phyloP scores from a whole-genome alignment of 2,113 vertebrate genomes.

The Pyrgilauda ruficollis region DNA sequence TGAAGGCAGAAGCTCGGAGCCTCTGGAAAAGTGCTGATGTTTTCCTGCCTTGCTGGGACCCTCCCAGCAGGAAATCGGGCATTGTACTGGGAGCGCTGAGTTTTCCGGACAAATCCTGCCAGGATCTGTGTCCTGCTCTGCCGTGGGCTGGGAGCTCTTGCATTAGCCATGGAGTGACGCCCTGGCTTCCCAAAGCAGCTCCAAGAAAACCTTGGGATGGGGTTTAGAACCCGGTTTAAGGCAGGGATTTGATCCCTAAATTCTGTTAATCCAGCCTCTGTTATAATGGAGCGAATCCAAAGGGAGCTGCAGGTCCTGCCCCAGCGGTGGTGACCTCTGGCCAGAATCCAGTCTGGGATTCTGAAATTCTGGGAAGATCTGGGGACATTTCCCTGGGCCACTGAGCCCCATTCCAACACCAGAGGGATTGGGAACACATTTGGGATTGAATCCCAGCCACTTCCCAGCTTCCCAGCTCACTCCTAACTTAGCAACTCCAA shows the following conservation, averaged over 20 bases:
- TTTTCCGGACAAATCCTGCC: neutral
- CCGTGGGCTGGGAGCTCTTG: neutral
- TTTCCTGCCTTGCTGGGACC: conserved; percentile 28
- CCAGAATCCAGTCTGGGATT: neutral
- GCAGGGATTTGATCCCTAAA: neutral
- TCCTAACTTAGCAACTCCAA: rapidly evolving
- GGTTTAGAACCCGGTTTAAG: rapidly evolving
- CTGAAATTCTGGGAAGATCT: neutral
- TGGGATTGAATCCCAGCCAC: neutral
- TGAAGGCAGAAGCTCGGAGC: rapidly evolving
- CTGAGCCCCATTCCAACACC: rapidly evolving
- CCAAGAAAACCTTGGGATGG: neutral
- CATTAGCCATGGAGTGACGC: rapidly evolving
- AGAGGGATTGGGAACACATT: neutral
- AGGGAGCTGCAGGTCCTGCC: neutral
- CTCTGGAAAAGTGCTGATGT: conserved; percentile 21
- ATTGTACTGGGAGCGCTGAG: conserved; percentile 1
- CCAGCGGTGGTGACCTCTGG: neutral
- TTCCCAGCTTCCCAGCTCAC: neutral
- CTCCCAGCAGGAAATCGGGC: conserved; percentile 57
- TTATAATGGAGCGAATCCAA: neutral
- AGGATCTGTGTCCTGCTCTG: rapidly evolving
- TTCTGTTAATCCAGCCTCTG: rapidly evolving
- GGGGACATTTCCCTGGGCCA: neutral
- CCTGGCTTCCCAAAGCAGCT: neutral